Conservation (phyloP, 2,113 vertebrate genomes). For the cat (Felis catus) region F.catus_Fca126_mat1.0 CM031420.1:126924001-126924500, state of each 20-base stretch:
- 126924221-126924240: neutral
- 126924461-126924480: conserved; percentile 27
- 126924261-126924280: conserved; percentile 3
- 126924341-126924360: conserved; percentile 19
- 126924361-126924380: neutral
- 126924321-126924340: conserved; percentile 31
- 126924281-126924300: conserved; percentile 17
- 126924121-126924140: conserved; percentile 27
- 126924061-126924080: neutral
- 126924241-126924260: conserved; percentile 1
- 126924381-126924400: neutral
- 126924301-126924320: conserved; percentile 31
- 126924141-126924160: neutral
- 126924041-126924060: neutral
- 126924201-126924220: neutral
- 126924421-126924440: conserved; percentile 1
- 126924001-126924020: neutral
- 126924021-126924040: neutral
- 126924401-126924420: neutral
- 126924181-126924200: conserved; percentile 41
- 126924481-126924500: neutral
- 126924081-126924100: neutral
- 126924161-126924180: conserved; percentile 16
- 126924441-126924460: conserved; percentile 30
- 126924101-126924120: neutral